These are phyloP conservation scores for Chinchilla lanigera DNA, from an alignment of 2,113 vertebrate genomes.

Conservation along the genomic window DNA sequence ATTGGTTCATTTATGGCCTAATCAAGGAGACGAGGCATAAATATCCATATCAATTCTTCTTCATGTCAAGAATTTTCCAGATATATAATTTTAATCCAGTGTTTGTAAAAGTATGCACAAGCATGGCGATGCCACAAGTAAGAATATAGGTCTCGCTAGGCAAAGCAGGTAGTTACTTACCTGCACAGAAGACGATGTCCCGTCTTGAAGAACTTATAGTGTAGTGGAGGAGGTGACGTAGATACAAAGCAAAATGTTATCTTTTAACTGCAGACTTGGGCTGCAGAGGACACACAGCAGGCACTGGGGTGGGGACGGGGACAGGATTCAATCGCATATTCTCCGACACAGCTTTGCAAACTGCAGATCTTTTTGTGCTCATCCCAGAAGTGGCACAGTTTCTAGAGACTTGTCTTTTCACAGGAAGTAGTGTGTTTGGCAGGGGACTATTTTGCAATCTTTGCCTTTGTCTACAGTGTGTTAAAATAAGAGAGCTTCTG, in stretches of 20 bases:
- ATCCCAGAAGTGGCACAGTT: not conserved
- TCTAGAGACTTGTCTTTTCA: slow-evolving; percentile 64
- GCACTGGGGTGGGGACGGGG: not conserved
- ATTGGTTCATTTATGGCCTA: not conserved
- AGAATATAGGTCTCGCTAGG: not conserved
- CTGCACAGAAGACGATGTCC: not conserved
- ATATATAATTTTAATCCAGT: not conserved
- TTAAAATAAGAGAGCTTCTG: slow-evolving; percentile 76
- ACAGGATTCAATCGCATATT: not conserved
- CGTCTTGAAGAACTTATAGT: not conserved
- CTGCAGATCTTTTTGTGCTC: not conserved
- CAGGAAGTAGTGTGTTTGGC: slow-evolving; percentile 69
- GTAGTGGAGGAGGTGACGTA: not conserved
- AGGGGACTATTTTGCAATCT: slow-evolving; percentile 41
- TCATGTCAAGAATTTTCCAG: slow-evolving; percentile 34
- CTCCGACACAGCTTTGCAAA: not conserved
- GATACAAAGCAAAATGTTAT: not conserved
- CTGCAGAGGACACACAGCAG: not conserved
- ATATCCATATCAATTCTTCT: not conserved
- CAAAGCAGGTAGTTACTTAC: not conserved
- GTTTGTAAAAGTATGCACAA: not conserved
- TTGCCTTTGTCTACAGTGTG: slow-evolving; percentile 69
- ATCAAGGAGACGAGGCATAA: not conserved
- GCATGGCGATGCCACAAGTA: not conserved
- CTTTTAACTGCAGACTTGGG: not conserved